Evolutionary conservation across 2,797 vertebrate genomes (phyloP), one percentile per base, ranked within the genome.

Genomic region (Podarcis lilfordi): DNA sequence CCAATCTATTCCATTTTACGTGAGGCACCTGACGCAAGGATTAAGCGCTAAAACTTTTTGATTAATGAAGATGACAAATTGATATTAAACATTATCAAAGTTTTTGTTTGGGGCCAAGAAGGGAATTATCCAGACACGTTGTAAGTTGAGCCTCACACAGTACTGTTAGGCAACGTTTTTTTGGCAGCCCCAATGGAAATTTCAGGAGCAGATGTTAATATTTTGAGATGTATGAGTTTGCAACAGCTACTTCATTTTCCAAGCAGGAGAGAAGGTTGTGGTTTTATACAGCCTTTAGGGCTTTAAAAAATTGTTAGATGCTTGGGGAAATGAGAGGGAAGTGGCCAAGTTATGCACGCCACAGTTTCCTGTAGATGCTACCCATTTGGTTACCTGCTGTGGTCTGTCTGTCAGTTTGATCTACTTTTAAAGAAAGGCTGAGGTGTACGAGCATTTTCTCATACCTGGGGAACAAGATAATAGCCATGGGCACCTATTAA

Each of bases 141-240:
- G 96, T 96, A 94, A 96, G 91, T 92, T 95, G 95, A 94, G 94
- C 93, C 91, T 94, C 86, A 72, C 95, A 96, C 95, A 95, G 94
- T 94, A 95, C 96, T 95, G 93, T 94, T 94, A 96, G 95, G 90
- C 59, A 80, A 81, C 17, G 94, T 92, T 96, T 94, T 94, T 94
- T 94, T 96, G 96, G 97, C 95, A 95, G 93, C 90, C 93, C 79
- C 84, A 89, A 93, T 96, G 96, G 97, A 97, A 97, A 96, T 92
- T 96, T 96, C 89, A 90, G 96, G 92, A 96, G 96, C 96, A 96
- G 95, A 96, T 96, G 95, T 96, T 97, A 97, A 96, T 96, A 96
- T 96, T 96, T 97, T 94, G 94, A 96, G 96, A 96, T 89, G 80
- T 94, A 94, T 91, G 95, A 93, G 94, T 93, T 93, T 94, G 94